Evolutionary conservation across 92 coral and sea anemone genomes (phyloP).

Genomic region (Porites rus): DNA sequence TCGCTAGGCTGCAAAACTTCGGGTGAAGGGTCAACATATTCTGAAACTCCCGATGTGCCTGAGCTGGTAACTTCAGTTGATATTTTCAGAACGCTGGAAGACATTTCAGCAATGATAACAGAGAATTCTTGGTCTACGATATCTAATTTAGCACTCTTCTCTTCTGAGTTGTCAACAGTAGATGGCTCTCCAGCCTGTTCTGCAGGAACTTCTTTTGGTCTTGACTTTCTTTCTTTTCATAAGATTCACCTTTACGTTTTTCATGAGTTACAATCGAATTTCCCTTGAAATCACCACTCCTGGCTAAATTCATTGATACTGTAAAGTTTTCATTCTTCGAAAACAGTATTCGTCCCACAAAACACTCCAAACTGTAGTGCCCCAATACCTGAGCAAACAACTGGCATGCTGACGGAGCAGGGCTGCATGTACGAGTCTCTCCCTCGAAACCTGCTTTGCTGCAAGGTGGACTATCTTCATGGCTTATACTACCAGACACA

Average conservation of each 20-base stretch:
- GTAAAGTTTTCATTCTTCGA: slow-evolving; percentile 55
- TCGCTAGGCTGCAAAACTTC: slow-evolving; percentile 25
- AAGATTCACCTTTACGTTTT: not conserved
- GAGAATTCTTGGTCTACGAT: not conserved
- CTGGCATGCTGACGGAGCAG: slow-evolving; percentile 62
- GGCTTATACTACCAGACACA: not conserved
- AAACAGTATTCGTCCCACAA: slow-evolving; percentile 59
- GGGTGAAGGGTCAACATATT: not conserved
- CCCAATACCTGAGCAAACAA: slow-evolving; percentile 65
- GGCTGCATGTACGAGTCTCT: slow-evolving; percentile 38
- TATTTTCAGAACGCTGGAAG: slow-evolving; percentile 8
- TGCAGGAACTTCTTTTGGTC: not conserved
- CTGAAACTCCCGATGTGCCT: not conserved
- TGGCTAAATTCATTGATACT: slow-evolving; percentile 11
- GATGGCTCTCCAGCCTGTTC: not conserved
- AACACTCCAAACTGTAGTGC: slow-evolving; percentile 67
- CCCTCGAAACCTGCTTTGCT: slow-evolving; percentile 17
- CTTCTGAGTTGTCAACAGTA: slow-evolving; percentile 19
- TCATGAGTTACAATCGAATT: slow-evolving; percentile 11
- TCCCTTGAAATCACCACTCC: not conserved
- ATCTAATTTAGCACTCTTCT: slow-evolving; percentile 42
- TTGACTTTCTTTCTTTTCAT: not conserved
- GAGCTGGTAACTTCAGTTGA: not conserved
- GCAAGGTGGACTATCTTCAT: slow-evolving; percentile 32
- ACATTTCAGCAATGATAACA: not conserved